phyloP scores from a whole-genome alignment of 2,113 vertebrate genomes.

The Tyrannus savana region DNA sequence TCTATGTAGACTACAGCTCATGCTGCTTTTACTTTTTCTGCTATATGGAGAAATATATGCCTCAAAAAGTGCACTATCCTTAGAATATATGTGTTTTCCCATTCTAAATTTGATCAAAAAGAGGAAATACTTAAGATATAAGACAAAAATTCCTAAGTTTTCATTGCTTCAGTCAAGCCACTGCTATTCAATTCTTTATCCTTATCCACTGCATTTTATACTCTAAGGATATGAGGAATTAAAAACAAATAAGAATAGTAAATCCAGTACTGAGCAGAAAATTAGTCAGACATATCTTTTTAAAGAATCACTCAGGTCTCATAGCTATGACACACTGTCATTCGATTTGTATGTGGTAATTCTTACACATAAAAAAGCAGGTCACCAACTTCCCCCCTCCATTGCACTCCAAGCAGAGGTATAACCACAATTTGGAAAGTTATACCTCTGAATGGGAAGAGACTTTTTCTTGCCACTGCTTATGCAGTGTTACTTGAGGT shows the following conservation, averaged over 20 bases:
- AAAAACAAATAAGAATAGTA: background rate
- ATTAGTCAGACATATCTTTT: background rate
- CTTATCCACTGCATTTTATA: background rate
- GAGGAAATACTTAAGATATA: background rate
- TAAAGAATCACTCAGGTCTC: background rate
- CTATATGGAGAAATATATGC: background rate
- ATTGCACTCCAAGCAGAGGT: background rate
- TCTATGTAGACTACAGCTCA: background rate
- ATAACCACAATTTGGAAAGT: background rate
- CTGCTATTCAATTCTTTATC: background rate
- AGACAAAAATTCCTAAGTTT: background rate
- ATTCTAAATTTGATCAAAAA: background rate
- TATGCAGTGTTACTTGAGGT: background rate
- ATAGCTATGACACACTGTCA: background rate
- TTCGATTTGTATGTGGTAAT: background rate
- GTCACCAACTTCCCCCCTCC: background rate
- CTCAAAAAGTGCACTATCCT: background rate
- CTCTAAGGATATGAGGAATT: background rate
- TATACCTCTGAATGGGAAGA: background rate
- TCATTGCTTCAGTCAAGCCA: background rate
- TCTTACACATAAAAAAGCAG: background rate
- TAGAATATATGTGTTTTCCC: background rate
- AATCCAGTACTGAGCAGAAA: background rate
- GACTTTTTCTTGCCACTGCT: background rate
- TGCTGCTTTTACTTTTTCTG: background rate